phyloP scores from a whole-genome alignment of 2,113 vertebrate species.

The Pseudorhombus dupliciocellatus region DNA sequence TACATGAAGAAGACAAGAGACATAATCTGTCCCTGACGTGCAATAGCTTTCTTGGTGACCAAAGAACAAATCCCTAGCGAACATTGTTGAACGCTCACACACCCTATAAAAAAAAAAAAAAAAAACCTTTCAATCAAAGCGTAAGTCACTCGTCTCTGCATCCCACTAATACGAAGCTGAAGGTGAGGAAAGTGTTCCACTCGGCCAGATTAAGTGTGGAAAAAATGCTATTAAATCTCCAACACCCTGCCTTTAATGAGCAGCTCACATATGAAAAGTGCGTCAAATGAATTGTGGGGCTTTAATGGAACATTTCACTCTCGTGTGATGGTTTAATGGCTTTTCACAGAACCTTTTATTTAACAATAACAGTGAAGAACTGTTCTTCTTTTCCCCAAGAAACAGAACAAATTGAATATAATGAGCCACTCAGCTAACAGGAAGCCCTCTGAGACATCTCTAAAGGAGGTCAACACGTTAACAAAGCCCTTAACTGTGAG shows the following conservation, averaged over 20 bases:
- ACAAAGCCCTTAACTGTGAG: background rate
- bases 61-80: background rate
- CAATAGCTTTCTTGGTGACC: background rate
- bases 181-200: background rate
- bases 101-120: background rate
- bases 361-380: slow-evolving; percentile 2
- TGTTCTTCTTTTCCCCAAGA: background rate
- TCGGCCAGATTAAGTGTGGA: slow-evolving; percentile 9
- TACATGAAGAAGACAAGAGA: background rate
- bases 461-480: background rate
- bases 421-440: background rate
- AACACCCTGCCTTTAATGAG: slow-evolving; percentile 25
- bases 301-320: slow-evolving; percentile 28
- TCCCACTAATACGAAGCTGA: slow-evolving; percentile 6
- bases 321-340: slow-evolving; percentile 16
- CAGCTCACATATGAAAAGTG: slow-evolving; percentile 22
- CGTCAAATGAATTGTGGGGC: slow-evolving; percentile 14
- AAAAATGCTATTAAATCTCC: slow-evolving; percentile 27
- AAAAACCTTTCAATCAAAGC: slow-evolving; percentile 6
- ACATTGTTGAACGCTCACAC: background rate
- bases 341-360: slow-evolving; percentile 7
- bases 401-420: background rate
- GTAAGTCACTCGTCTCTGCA: background rate
- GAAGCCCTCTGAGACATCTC: background rate
- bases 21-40: background rate